Percentiles rank a stretch among this genome's conserved stretches.
Conservation (phyloP, 2,797 vertebrate species). For the Bradypodion ventrale region DNA sequence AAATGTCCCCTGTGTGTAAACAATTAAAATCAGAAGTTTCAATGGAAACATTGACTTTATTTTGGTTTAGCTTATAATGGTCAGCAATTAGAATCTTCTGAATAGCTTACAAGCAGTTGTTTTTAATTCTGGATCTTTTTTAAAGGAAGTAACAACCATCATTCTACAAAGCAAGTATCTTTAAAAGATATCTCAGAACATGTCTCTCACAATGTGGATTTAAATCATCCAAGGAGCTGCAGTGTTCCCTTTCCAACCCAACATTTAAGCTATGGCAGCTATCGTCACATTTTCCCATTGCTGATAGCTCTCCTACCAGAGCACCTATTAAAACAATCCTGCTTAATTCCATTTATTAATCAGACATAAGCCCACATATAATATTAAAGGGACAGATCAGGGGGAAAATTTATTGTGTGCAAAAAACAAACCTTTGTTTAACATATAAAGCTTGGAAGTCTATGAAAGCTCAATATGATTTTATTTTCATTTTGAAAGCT, state of each 20-base stretch:
- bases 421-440: neutral
- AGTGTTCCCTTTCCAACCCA: neutral
- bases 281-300: too few species aligned
- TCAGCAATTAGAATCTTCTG: neutral
- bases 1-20: neutral
- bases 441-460: neutral
- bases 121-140: neutral
- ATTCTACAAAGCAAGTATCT: neutral
- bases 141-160: neutral
- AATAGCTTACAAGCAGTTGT: neutral
- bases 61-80: neutral
- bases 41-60: neutral
- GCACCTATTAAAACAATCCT: neutral
- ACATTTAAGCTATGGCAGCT: neutral
- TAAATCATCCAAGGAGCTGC: neutral
- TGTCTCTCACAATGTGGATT: neutral
- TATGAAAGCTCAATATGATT: neutral
- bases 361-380: neutral
- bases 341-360: neutral
- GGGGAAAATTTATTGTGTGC: neutral
- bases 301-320: neutral
- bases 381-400: neutral
- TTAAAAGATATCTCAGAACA: neutral
- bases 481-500: neutral
- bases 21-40: neutral